phyloP scores from a whole-genome alignment of 2,888 invertebrate species.

The Patella depressa region DNA sequence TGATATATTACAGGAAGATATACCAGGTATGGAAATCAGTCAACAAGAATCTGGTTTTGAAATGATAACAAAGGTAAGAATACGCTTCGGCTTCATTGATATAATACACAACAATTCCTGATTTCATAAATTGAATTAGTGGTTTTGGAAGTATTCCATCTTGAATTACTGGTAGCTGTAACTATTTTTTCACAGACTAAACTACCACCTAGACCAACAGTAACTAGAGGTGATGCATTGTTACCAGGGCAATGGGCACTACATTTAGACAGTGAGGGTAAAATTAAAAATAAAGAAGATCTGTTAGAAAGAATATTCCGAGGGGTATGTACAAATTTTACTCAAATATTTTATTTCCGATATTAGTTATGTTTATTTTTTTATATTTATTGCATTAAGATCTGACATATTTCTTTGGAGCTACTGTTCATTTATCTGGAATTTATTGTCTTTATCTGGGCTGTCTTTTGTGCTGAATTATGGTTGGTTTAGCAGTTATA shows the following conservation, averaged over 20 bases:
- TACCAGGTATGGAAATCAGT: conserved; percentile 66
- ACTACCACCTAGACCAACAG: conserved; percentile 58
- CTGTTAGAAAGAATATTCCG: conserved; percentile 90
- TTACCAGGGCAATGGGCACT: conserved; percentile 79
- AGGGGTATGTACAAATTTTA: conserved; percentile 79
- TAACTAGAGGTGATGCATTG: conserved; percentile 59
- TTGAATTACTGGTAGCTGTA: neutral
- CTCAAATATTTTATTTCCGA: too few species aligned
- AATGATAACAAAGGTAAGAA: conserved; percentile 69
- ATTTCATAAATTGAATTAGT: neutral
- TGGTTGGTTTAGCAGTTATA: too few species aligned
- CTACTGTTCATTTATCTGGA: too few species aligned
- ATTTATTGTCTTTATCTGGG: too few species aligned
- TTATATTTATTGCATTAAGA: too few species aligned
- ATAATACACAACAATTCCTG: neutral
- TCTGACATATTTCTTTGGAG: too few species aligned
- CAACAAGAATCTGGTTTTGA: conserved; percentile 72
- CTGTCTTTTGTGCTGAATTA: too few species aligned
- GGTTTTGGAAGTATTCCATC: neutral
- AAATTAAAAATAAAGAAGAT: conserved; percentile 82
- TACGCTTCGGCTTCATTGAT: neutral
- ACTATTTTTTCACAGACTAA: conserved; percentile 50
- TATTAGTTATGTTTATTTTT: too few species aligned
- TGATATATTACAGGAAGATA: conserved; percentile 63
- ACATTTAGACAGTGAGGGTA: conserved; percentile 84